Percentiles rank a stretch among this genome's conserved stretches.
phyloP scores from a whole-genome alignment of 2,113 vertebrate species.

The Passer montanus region DNA sequence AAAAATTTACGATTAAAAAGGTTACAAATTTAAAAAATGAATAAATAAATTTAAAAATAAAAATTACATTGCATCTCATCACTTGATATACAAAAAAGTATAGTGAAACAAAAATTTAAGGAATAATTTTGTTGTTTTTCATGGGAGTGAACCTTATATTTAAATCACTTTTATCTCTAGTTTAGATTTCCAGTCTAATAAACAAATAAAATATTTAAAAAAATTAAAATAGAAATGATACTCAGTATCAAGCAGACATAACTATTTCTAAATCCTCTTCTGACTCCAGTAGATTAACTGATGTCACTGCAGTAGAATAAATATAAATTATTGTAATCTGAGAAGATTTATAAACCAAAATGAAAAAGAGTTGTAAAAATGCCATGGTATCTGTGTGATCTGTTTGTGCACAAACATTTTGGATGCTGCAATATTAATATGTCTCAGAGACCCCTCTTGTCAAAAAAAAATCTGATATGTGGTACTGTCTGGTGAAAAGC shows the following conservation, averaged over 20 bases:
- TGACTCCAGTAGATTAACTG: background rate
- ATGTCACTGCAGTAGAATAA: background rate
- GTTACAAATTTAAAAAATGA: background rate
- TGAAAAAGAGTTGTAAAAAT: background rate
- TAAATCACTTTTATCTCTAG: background rate
- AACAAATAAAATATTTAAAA: background rate
- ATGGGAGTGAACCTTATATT: background rate
- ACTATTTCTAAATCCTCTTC: background rate
- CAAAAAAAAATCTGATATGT: conserved; percentile 7
- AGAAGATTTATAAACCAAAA: background rate
- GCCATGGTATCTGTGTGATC: background rate
- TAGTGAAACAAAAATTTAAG: background rate
- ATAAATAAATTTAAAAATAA: background rate
- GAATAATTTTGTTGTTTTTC: background rate
- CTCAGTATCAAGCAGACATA: background rate
- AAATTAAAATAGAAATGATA: background rate
- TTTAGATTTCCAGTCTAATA: background rate
- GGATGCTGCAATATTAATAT: background rate
- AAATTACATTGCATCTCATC: background rate
- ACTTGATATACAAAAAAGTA: background rate
- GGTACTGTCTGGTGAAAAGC: conserved; percentile 7
- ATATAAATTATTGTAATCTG: background rate
- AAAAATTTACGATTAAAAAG: background rate
- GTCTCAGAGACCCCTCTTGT: background rate
- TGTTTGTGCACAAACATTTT: background rate